A percentile compares a stretch with the other conserved stretches of the same genome.
Evolutionary conservation across 2,888 invertebrate genomes (phyloP).

Genomic region (Hymenopus coronatus): DNA sequence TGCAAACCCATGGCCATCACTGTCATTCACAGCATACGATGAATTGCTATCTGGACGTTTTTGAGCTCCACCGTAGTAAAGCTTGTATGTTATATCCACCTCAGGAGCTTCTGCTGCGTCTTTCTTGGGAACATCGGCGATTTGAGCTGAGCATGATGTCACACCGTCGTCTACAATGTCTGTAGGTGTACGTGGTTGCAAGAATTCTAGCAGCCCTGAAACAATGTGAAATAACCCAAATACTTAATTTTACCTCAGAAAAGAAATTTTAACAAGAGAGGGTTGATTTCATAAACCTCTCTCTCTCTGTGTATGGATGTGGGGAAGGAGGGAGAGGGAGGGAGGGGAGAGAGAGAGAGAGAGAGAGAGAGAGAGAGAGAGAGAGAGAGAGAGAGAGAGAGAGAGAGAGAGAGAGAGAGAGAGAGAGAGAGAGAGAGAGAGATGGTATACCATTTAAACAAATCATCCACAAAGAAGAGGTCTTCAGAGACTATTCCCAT

Average conservation of each 20-base stretch:
- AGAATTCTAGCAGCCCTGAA: constrained; percentile 14
- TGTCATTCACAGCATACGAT: constrained; percentile 41
- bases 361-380: too few species aligned
- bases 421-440: too few species aligned
- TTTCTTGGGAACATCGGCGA: background rate
- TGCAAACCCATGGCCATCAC: constrained; percentile 33
- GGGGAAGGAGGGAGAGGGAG: too few species aligned
- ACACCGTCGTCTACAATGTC: background rate
- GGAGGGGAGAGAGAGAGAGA: too few species aligned
- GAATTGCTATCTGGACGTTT: constrained; percentile 49
- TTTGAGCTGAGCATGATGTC: background rate
- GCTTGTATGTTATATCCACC: constrained; percentile 44
- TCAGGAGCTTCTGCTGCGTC: background rate
- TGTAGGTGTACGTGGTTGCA: background rate
- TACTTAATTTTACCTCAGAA: background rate
- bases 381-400: too few species aligned
- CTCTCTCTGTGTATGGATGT: too few species aligned
- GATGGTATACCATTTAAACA: too few species aligned
- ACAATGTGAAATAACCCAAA: background rate
- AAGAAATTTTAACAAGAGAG: background rate
- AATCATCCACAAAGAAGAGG: too few species aligned
- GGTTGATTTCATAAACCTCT: too few species aligned
- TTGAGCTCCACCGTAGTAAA: constrained; percentile 51
- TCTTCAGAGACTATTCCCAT: too few species aligned
- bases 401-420: too few species aligned